Base-by-base conservation (phyloP, 2,113 vertebrate genomes). In the Lutjanus erythropterus region DNA sequence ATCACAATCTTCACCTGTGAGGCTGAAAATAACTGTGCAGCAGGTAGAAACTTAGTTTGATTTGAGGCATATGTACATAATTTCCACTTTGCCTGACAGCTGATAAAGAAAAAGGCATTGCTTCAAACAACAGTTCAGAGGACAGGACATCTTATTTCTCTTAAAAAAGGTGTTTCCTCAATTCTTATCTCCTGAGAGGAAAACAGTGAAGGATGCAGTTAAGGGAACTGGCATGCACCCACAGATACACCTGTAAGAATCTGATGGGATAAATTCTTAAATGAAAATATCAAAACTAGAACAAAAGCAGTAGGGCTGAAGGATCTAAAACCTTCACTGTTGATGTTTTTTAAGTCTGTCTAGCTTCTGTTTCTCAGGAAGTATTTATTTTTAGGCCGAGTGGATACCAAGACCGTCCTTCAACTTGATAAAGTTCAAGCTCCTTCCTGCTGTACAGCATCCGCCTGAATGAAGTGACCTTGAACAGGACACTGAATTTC, bases 401-500 rank as follows among this genome's bases (percentile, higher is more conserved):
- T 25, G 25, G 27, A 81, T 50, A 27, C 31, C 25, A 37, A 66
- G 56, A 72, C 47, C 29, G 46, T 73, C 52, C 77, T 83, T 70
- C 67, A 77, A 59, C 65, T 69, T 53, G 52, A 74, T 44, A 77
- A 74, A 75, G 73, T 50, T 62, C 27, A 71, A 71, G 21, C 70
- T 65, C 42, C 59, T 53, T 83, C 68, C 65, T 44, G 31, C 55
- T 42, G 25, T 15, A 19, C 53, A 29, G 16, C 59, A 52, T 76
- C 60, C 16, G 8, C 42, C 33, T 25, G 2, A 29, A 50, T 27
- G 19, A 69, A 61, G 39, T 61, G 68, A 87, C 83, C 85, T 80
- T 87, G 73, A 73, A 72, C 29, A 53, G 58, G 73, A 81, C 80
- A 58, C 31, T 41, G 65, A 42, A 74, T 78, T 42, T 66, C 37